These are phyloP conservation scores for Plectropomus leopardus DNA, from an alignment of 2,113 vertebrate species.

Conservation along the genomic window DNA sequence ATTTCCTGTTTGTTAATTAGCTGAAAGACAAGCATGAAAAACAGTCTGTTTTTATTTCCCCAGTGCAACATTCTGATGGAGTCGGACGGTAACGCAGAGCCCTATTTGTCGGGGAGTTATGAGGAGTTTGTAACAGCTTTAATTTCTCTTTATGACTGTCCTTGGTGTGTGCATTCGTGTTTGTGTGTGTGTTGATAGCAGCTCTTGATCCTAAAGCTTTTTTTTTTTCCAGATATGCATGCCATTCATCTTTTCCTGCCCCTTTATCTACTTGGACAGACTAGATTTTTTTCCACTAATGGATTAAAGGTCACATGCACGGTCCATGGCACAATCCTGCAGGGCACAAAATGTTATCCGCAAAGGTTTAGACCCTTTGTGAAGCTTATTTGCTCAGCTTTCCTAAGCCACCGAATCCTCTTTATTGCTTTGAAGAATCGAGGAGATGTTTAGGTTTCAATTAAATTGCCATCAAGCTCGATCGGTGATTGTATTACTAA, in stretches of 20 bases:
- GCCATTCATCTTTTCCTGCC: conserved; percentile 38
- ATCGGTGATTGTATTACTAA: conserved; percentile 47
- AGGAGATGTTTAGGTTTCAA: conserved; percentile 53
- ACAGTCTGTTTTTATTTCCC: conserved; percentile 79
- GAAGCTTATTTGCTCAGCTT: conserved; percentile 19
- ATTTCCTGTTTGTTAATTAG: conserved; percentile 84
- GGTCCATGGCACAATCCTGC: conserved; percentile 38
- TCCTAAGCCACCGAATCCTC: conserved; percentile 33
- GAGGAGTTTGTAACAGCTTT: conserved; percentile 65
- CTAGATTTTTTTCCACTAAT: conserved; percentile 17
- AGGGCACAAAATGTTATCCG: conserved; percentile 43
- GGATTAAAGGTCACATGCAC: conserved; percentile 60
- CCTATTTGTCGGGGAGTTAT: conserved; percentile 69
- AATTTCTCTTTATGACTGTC: conserved; percentile 65
- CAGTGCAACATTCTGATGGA: conserved; percentile 72
- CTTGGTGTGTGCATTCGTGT: conserved; percentile 35
- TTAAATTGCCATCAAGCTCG: conserved; percentile 43
- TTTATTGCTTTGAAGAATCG: conserved; percentile 43
- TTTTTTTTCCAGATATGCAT: conserved; percentile 35
- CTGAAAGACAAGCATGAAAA: conserved; percentile 77
- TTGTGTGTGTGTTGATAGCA: conserved; percentile 18
- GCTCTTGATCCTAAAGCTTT: conserved; percentile 39
- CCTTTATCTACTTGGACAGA: conserved; percentile 56
- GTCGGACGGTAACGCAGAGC: conserved; percentile 53
- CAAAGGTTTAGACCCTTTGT: conserved; percentile 36